Percentiles rank a stretch among this genome's conserved stretches.
Evolutionary conservation across 37 sponge, comb jelly and placozoan genomes (phyloP).

Genomic region (Chondrosia reniformis): DNA sequence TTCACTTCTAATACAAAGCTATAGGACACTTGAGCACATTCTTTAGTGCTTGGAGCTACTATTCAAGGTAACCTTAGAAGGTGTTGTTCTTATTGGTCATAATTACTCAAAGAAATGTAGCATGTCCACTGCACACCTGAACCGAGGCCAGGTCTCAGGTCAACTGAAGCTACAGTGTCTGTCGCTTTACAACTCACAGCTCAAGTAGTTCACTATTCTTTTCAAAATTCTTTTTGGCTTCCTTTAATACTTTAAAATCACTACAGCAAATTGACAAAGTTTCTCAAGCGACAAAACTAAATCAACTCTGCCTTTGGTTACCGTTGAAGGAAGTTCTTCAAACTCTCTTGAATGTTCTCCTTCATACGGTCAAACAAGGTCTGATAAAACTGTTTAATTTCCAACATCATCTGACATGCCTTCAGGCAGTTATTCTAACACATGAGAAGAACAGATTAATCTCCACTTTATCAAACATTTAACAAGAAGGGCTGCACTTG

Average conservation of each 20-base stretch:
- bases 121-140: not conserved
- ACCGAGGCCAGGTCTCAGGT: too few relatives aligned
- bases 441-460: too few relatives aligned
- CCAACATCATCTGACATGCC: conserved; percentile 5
- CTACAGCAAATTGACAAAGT: conserved; percentile 25
- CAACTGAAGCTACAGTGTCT: too few relatives aligned
- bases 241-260: conserved; percentile 60
- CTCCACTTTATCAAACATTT: too few relatives aligned
- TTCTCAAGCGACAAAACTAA: not conserved
- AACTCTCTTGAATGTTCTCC: conserved; percentile 32
- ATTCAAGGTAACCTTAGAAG: too few relatives aligned
- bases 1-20: not conserved
- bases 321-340: conserved; percentile 37
- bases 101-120: too few relatives aligned
- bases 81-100: too few relatives aligned
- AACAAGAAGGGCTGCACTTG: too few relatives aligned
- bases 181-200: conserved; percentile 30
- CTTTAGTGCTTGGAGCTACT: not conserved
- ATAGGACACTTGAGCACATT: not conserved
- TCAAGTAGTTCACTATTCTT: conserved; percentile 56
- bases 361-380: conserved; percentile 57
- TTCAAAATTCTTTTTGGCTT: conserved; percentile 60
- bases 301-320: not conserved
- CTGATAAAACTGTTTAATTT: conserved; percentile 56
- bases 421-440: not conserved